Percentiles rank a stretch among this genome's conserved stretches.
phyloP scores from a whole-genome alignment of 2,113 vertebrate genomes.

The Camelus bactrianus region DNA sequence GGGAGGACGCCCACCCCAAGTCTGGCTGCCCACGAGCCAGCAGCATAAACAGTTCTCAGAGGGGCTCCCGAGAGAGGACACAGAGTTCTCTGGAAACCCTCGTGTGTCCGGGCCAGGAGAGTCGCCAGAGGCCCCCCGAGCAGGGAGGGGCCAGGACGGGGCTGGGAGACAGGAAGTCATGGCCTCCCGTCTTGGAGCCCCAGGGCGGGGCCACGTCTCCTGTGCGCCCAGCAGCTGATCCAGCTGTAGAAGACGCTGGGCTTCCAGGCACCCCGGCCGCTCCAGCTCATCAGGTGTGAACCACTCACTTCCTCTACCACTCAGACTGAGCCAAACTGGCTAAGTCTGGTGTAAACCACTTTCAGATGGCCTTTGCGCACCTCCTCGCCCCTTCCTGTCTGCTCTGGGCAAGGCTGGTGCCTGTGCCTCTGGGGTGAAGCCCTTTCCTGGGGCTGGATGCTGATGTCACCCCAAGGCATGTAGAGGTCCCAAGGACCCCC shows the following conservation, averaged over 20 bases:
- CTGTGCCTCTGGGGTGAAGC: not conserved
- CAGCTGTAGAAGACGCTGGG: not conserved
- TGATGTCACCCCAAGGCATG: not conserved
- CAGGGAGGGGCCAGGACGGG: not conserved
- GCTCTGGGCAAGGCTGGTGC: not conserved
- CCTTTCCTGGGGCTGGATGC: not conserved
- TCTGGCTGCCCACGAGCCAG: not conserved
- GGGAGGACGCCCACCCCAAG: not conserved
- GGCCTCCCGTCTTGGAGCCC: not conserved
- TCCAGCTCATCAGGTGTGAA: slow-evolving; percentile 35
- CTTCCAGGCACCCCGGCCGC: not conserved
- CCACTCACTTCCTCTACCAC: slow-evolving; percentile 40
- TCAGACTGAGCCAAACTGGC: not conserved
- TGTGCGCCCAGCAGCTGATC: not conserved
- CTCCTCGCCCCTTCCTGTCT: not conserved
- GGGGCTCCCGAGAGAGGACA: not conserved
- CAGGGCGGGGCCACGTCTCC: not conserved
- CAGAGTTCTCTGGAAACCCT: not conserved
- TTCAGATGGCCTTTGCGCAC: not conserved
- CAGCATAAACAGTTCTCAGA: not conserved
- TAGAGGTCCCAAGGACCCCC: not conserved
- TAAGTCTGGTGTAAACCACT: not conserved
- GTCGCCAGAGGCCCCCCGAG: not conserved
- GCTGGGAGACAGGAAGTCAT: not conserved
- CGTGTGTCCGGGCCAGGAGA: not conserved